A percentile compares a stretch with the other conserved stretches of the same genome.
Conservation (phyloP, 2,113 vertebrate species). For the Pholis gunnellus region DNA sequence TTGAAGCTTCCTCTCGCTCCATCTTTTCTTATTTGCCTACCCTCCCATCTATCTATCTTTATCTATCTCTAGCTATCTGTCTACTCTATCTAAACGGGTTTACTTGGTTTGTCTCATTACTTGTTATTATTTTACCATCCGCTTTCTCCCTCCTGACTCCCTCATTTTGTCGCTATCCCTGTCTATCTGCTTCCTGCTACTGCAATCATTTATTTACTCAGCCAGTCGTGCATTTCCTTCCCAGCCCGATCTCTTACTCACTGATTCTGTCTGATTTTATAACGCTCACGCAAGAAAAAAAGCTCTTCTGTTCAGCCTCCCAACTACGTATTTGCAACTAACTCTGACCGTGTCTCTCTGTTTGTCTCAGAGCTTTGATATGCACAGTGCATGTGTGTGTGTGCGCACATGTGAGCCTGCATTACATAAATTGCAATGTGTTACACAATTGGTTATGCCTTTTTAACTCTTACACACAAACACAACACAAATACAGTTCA, state of each 20-base stretch:
- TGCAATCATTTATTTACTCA: constrained; percentile 75
- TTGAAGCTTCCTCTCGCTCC: constrained; percentile 58
- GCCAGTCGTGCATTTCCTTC: constrained; percentile 51
- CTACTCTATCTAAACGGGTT: constrained; percentile 22
- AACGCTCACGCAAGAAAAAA: constrained; percentile 58
- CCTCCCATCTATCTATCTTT: constrained; percentile 29
- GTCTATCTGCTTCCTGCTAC: constrained; percentile 62
- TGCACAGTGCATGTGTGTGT: constrained; percentile 18
- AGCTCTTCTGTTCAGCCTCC: constrained; percentile 36
- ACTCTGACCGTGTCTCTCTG: constrained; percentile 37
- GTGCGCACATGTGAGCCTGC: constrained; percentile 23
- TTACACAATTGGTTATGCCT: constrained; percentile 37
- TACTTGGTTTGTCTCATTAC: constrained; percentile 30
- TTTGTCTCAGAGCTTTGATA: constrained; percentile 32
- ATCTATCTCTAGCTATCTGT: constrained; percentile 11
- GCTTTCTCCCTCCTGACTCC: constrained; percentile 7
- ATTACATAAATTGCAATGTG: constrained; percentile 47
- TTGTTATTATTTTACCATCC: constrained; percentile 51
- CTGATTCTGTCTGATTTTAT: constrained; percentile 75
- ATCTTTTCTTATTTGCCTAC: constrained; percentile 49
- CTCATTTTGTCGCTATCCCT: constrained; percentile 24
- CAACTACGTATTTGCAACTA: constrained; percentile 22
- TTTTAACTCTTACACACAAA: constrained; percentile 23
- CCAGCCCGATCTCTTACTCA: constrained; percentile 68
- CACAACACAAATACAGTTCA: constrained; percentile 26